Evolutionary conservation across 2,888 invertebrate species (phyloP).

Genomic region (Polia nebulosa): DNA sequence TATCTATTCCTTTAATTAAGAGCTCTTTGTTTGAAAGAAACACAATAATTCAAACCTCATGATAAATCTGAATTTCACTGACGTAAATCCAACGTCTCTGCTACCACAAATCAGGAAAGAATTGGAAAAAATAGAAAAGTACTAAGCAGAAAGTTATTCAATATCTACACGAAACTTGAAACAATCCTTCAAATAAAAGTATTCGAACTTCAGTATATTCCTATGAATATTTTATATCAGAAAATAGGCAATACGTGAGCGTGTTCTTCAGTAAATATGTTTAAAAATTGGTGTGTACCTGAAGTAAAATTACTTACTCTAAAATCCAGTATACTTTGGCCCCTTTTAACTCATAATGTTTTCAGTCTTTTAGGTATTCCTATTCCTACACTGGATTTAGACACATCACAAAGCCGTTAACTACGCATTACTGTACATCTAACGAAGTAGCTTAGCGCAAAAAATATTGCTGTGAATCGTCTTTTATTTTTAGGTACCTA

Average conservation of each 20-base stretch:
- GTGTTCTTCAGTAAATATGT: neutral
- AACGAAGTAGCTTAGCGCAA: no score
- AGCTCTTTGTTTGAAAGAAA: neutral
- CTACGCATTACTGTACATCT: no score
- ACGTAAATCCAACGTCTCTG: neutral
- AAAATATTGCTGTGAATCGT: no score
- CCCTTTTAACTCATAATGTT: neutral
- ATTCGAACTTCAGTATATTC: constrained; percentile 9
- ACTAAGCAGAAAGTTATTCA: constrained; percentile 24
- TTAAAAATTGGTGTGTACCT: neutral
- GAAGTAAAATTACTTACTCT: constrained; percentile 9
- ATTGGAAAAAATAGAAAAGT: constrained; percentile 9
- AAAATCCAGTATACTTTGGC: neutral
- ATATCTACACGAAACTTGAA: constrained; percentile 25
- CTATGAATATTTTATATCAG: constrained; percentile 17
- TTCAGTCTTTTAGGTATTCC: neutral
- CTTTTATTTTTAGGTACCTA: no score
- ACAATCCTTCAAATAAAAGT: constrained; percentile 20
- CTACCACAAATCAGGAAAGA: neutral
- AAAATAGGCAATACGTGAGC: constrained; percentile 9
- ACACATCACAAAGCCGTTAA: no score
- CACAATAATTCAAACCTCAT: neutral
- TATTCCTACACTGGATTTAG: constrained; percentile 11
- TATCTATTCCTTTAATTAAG: neutral
- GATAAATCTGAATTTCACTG: neutral